A percentile compares a stretch with the other conserved stretches of the same genome.
phyloP scores from a whole-genome alignment of 2,888 invertebrate species.

The Thecocarcelia acutangulata region DNA sequence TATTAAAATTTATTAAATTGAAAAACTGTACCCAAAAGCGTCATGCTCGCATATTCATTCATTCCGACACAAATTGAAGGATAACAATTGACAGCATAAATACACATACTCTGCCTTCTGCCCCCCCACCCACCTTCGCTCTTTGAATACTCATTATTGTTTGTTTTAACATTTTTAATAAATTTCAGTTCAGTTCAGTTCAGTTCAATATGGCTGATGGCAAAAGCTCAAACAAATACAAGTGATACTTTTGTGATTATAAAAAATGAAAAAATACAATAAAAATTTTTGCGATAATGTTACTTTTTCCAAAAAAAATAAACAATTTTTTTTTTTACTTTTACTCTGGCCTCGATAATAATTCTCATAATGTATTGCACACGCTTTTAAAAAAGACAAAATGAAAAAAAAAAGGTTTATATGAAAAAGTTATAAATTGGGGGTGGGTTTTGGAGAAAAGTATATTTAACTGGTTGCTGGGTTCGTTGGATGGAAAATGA shows the following conservation, averaged over 20 bases:
- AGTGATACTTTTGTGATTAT: conserved; percentile 58
- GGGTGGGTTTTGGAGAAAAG: conserved; percentile 55
- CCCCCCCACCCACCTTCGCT: background rate
- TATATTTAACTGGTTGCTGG: conserved; percentile 52
- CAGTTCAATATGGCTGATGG: conserved; percentile 44
- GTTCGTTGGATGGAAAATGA: conserved; percentile 24
- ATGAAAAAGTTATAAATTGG: conserved; percentile 38
- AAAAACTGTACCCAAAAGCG: conserved; percentile 62
- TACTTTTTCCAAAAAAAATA: conserved; percentile 30
- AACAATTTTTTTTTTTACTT: conserved; percentile 32
- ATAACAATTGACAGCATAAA: conserved; percentile 27
- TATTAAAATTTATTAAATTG: conserved; percentile 61
- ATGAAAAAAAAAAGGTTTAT: conserved; percentile 36
- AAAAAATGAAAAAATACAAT: conserved; percentile 45
- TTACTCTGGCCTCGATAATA: conserved; percentile 64
- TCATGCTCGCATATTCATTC: conserved; percentile 16
- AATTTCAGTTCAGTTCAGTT: conserved; percentile 41
- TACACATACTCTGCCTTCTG: background rate
- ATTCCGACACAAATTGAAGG: background rate
- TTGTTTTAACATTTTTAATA: conserved; percentile 41
- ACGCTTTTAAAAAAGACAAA: conserved; percentile 55
- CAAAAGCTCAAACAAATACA: conserved; percentile 38
- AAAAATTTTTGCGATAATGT: conserved; percentile 63
- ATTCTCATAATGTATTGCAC: conserved; percentile 66
- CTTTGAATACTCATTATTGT: conserved; percentile 38